Conservation (phyloP, 2,113 vertebrate genomes). For the Epinephelus cyanopodus region DNA sequence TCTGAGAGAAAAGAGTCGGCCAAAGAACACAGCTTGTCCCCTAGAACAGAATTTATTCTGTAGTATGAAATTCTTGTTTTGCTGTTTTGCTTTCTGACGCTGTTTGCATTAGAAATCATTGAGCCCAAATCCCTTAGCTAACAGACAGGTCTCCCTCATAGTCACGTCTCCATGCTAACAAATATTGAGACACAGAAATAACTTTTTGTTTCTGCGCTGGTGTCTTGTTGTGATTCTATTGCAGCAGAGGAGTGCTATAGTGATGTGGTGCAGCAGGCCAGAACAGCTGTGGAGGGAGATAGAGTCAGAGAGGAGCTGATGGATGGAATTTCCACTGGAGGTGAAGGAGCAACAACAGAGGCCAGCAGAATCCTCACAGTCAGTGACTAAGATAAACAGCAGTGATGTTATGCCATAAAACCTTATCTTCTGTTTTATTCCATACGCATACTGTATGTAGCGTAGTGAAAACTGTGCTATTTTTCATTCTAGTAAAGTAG, state of each 20-base stretch:
- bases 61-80: background rate
- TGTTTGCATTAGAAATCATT: background rate
- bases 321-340: background rate
- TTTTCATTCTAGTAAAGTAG: background rate
- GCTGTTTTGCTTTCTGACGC: background rate
- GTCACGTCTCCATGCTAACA: background rate
- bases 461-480: background rate
- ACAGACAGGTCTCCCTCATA: background rate
- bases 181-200: background rate
- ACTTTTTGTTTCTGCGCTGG: background rate
- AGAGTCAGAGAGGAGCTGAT: conserved; percentile 7
- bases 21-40: background rate
- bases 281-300: conserved; percentile 41
- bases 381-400: conserved; percentile 25
- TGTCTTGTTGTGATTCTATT: conserved; percentile 17
- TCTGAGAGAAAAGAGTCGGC: background rate
- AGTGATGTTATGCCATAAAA: background rate
- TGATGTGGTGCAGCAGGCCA: conserved; percentile 57
- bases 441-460: too few relatives aligned
- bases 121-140: background rate
- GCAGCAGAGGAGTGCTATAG: conserved; percentile 55
- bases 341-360: conserved; percentile 21
- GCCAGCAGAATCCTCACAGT: conserved; percentile 30
- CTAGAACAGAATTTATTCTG: background rate
- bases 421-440: background rate